A percentile compares a stretch with the other conserved stretches of the same genome.
These are phyloP conservation scores for Cantharis rustica DNA, from an alignment of 2,888 invertebrate species.

Conservation along the genomic window DNA sequence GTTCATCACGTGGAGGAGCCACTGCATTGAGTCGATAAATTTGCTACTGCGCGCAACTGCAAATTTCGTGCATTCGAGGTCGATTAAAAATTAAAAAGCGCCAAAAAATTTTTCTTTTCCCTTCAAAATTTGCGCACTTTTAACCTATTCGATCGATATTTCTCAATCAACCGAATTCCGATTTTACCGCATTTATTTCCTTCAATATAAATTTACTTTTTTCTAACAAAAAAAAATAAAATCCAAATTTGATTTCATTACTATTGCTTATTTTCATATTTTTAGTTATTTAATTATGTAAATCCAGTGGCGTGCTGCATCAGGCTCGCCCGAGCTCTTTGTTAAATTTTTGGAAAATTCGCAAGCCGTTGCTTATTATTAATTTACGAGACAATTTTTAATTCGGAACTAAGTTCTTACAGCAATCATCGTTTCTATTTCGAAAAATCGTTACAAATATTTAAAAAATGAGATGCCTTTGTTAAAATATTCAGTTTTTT, in stretches of 20 bases:
- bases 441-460: too few species aligned
- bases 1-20: conserved; percentile 45
- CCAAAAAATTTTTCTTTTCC: not conserved
- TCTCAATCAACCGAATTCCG: not conserved
- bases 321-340: not conserved
- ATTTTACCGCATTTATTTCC: not conserved
- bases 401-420: too few species aligned
- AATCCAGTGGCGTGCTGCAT: not conserved
- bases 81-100: conserved; percentile 28
- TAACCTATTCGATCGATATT: not conserved
- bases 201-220: not conserved
- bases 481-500: too few species aligned
- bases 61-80: conserved; percentile 30
- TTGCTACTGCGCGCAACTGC: conserved; percentile 52
- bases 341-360: not conserved
- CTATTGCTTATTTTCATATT: not conserved
- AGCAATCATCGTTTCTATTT: too few species aligned
- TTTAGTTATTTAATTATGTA: not conserved
- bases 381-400: too few species aligned
- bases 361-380: not conserved
- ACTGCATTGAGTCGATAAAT: conserved; percentile 52
- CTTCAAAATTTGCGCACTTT: not conserved
- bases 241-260: not conserved
- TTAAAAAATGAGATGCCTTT: too few species aligned
- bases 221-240: not conserved